Conservation (phyloP, 2,113 vertebrate species). For the Gobio gobio region DNA sequence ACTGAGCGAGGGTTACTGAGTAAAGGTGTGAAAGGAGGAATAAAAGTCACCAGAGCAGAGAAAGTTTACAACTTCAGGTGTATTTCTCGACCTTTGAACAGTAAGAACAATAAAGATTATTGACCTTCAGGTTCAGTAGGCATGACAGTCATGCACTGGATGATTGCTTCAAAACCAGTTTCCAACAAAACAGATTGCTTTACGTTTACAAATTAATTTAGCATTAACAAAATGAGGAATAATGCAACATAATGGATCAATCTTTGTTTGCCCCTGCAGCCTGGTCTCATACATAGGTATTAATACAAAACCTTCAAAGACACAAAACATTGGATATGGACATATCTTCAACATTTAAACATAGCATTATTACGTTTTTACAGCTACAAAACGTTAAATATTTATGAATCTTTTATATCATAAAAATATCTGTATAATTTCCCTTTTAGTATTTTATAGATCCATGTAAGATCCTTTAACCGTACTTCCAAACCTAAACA, state of each 20-base stretch:
- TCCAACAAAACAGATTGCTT: neutral
- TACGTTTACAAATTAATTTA: neutral
- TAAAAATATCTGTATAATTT: too few relatives aligned
- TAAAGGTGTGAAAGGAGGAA: slow-evolving; percentile 39
- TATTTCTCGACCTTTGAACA: slow-evolving; percentile 43
- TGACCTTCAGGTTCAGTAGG: slow-evolving; percentile 37
- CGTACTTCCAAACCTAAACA: too few relatives aligned
- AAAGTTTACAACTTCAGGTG: slow-evolving; percentile 41
- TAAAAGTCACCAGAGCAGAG: slow-evolving; percentile 40
- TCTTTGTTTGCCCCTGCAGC: neutral
- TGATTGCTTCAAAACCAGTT: neutral
- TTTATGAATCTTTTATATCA: too few relatives aligned
- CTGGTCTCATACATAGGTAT: too few relatives aligned
- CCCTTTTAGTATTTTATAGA: too few relatives aligned
- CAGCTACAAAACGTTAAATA: too few relatives aligned
- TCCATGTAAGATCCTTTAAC: too few relatives aligned
- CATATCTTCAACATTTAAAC: too few relatives aligned
- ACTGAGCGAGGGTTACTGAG: neutral
- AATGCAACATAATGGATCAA: neutral
- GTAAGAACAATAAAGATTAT: slow-evolving; percentile 19
- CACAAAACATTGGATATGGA: too few relatives aligned
- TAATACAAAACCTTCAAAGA: too few relatives aligned
- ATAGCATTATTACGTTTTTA: too few relatives aligned
- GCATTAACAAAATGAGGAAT: neutral
- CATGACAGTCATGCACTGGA: slow-evolving; percentile 15